A percentile compares a stretch with the other conserved stretches of the same genome.
Conservation (phyloP, 2,113 vertebrate species). For the Oceanodroma tethys region DNA sequence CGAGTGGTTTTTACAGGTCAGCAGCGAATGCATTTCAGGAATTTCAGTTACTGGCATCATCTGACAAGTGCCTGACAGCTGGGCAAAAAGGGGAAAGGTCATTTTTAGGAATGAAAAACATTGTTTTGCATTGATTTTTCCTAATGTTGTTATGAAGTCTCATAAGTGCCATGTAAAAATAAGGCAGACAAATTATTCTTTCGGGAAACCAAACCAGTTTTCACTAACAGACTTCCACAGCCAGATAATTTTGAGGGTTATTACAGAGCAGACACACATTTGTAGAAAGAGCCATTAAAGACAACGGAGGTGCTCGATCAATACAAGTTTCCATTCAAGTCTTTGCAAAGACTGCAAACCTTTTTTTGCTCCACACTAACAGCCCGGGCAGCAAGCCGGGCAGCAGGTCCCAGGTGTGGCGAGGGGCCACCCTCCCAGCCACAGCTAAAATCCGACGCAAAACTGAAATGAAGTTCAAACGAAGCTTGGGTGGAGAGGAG, state of each 20-base stretch:
- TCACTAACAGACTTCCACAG: background rate
- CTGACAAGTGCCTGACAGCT: background rate
- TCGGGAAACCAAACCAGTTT: background rate
- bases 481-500: fast-evolving
- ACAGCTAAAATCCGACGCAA: background rate
- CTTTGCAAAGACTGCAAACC: background rate
- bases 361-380: too few species aligned
- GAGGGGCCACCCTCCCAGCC: background rate
- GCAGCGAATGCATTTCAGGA: background rate
- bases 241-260: background rate
- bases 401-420: background rate
- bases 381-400: background rate
- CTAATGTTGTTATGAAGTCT: background rate
- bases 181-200: background rate
- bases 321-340: fast-evolving
- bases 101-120: conserved; percentile 30
- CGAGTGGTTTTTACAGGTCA: background rate
- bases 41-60: background rate
- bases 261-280: background rate
- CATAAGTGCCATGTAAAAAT: background rate
- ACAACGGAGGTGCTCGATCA: background rate
- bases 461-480: background rate
- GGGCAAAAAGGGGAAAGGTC: conserved; percentile 9
- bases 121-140: background rate
- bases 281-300: background rate